Base-by-base conservation (phyloP, 2,888 invertebrate species). In the Neoitamus cyanurus region DNA sequence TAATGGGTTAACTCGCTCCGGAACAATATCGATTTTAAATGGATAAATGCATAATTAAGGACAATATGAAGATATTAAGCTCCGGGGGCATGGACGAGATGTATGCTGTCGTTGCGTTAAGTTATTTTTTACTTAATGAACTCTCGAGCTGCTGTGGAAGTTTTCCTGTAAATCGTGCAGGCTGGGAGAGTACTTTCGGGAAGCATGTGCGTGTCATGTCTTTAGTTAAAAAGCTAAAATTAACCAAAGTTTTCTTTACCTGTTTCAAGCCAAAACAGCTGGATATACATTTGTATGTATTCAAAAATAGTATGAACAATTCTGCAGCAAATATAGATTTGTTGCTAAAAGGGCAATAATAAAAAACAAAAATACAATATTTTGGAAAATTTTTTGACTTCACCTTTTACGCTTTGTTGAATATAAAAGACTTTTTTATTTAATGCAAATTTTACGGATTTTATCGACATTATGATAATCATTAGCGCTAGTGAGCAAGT, bases 41-140 rank as follows among this genome's bases (percentile, higher is more conserved):
- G 83, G 48, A 72, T 83, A 83, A 75, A 73, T 83, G 83, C 73
- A 75, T 83, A 73, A 83, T 83, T 83, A 58, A 73, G 37, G 42
- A 37, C 70, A 68, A 83, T 37, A 83, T 83, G 58, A 83, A 83
- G 83, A 83, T 69, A 70, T 83, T 37, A 80, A 68, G 28, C 46
- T 46, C 31, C n/a, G 30, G 70, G 70, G 58, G 6, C 42, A 58
- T 58, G 25, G 7, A 58, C 58, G 25, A 58, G 58, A 58, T 58
- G 20, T 58, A 58, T 58, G 58, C 20, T 25, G 20, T 58, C 58
- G 25, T 58, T 58, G 58, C 20, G 58, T 58, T 58, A 9, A 58
- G 20, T 58, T 58, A 58, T 58, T 58, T 58, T 58, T 58, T 58
- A 58, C 25, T 58, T 58, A 58, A 58, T 58, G 20, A 58, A 58